These are phyloP conservation scores for Myrmophylax atrothorax DNA, from an alignment of 2,113 vertebrate species.

Conservation along the genomic window DNA sequence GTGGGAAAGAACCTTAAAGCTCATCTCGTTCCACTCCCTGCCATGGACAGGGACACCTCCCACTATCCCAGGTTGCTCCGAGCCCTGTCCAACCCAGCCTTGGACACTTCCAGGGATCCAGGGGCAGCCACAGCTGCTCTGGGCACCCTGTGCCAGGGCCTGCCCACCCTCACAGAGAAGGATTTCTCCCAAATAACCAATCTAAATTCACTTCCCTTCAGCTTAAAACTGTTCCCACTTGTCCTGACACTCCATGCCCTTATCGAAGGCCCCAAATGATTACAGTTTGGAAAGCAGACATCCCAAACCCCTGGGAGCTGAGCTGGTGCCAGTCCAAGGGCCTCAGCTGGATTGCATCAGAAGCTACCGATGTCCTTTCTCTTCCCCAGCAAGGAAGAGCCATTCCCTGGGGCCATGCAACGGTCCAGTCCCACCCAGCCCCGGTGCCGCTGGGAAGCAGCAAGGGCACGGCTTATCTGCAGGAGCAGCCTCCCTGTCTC, in stretches of 20 bases:
- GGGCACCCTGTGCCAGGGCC: not conserved
- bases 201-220: not conserved
- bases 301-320: not conserved
- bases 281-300: not conserved
- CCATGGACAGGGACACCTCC: not conserved
- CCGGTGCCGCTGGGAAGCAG: not conserved
- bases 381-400: not conserved
- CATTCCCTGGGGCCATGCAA: not conserved
- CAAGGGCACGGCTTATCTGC: not conserved
- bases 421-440: not conserved
- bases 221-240: not conserved
- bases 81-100: not conserved
- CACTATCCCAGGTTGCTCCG: not conserved
- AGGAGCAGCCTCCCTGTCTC: not conserved
- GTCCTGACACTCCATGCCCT: not conserved
- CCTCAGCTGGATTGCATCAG: not conserved
- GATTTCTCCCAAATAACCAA: not conserved
- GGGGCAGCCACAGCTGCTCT: not conserved
- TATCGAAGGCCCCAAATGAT: not conserved
- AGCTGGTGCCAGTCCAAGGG: not conserved
- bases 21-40: not conserved
- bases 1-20: not conserved
- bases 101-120: not conserved
- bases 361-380: not conserved
- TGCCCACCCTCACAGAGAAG: not conserved